Evolutionary conservation across 2,888 invertebrate genomes (phyloP).

Genomic region (Troides aeacus): DNA sequence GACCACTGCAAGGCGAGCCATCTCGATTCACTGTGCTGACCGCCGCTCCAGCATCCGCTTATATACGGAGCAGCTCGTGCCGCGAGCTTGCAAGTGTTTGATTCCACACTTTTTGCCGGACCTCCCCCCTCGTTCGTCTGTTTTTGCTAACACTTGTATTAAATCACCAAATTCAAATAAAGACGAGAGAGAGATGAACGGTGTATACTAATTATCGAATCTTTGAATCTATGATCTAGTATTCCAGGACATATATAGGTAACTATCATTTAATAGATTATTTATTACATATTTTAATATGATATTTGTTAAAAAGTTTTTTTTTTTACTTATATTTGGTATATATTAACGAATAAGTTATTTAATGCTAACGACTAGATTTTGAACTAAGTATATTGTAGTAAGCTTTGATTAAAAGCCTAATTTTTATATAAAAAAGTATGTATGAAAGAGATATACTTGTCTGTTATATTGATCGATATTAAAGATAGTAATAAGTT

Average conservation of each 20-base stretch:
- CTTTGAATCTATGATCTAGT: constrained; percentile 14
- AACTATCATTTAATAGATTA: background rate
- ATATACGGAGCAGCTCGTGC: constrained; percentile 58
- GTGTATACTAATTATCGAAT: background rate
- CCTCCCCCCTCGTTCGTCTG: constrained; percentile 3
- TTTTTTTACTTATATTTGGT: no score
- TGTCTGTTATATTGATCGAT: no score
- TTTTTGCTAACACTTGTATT: constrained; percentile 38
- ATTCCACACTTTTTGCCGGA: constrained; percentile 57
- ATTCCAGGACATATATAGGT: constrained; percentile 9
- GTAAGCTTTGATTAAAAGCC: no score
- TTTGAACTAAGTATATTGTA: no score
- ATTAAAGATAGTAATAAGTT: no score
- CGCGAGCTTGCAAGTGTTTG: constrained; percentile 54
- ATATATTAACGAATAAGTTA: no score
- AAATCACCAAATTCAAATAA: constrained; percentile 18
- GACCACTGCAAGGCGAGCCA: constrained; percentile 60
- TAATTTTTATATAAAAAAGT: no score
- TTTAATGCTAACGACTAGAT: no score
- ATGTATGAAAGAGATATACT: no score
- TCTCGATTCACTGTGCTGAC: constrained; percentile 47
- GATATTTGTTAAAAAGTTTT: no score
- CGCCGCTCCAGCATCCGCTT: constrained; percentile 40
- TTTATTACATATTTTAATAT: background rate
- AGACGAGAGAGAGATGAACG: constrained; percentile 14